Conservation (phyloP, 2,113 vertebrate genomes). For the Grantiella picta region DNA sequence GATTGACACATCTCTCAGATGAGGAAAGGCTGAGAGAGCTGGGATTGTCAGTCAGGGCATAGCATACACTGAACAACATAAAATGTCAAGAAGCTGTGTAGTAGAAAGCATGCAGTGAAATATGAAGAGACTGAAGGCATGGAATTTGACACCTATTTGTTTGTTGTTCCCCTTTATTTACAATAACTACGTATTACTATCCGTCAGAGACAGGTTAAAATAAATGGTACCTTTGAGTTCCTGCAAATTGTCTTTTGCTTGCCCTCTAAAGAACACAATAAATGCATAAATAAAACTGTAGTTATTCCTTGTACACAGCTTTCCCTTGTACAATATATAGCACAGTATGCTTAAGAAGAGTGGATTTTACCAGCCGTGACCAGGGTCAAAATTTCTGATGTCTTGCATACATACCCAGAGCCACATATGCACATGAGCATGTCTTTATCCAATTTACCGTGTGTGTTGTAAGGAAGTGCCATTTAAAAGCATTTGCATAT, state of each 20-base stretch:
- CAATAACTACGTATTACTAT: background rate
- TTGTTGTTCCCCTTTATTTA: background rate
- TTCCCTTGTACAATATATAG: background rate
- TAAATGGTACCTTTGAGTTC: background rate
- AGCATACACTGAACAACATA: fast-evolving
- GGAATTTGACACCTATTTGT: background rate
- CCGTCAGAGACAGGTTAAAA: background rate
- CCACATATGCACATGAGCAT: background rate
- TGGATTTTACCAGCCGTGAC: background rate
- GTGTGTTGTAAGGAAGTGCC: background rate
- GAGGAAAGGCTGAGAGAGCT: background rate
- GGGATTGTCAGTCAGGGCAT: background rate
- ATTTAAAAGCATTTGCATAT: background rate
- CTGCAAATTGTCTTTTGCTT: background rate
- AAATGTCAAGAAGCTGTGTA: background rate
- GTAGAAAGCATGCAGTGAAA: background rate
- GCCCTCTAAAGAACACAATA: background rate
- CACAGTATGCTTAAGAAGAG: background rate
- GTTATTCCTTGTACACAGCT: background rate
- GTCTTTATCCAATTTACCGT: background rate
- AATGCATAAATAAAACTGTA: background rate
- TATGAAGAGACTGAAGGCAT: background rate
- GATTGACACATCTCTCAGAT: background rate
- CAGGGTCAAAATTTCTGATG: background rate
- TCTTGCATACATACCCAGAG: background rate